Base-by-base conservation (phyloP, 53 echinoderm and acorn worm species). In the Antedon mediterranea region DNA sequence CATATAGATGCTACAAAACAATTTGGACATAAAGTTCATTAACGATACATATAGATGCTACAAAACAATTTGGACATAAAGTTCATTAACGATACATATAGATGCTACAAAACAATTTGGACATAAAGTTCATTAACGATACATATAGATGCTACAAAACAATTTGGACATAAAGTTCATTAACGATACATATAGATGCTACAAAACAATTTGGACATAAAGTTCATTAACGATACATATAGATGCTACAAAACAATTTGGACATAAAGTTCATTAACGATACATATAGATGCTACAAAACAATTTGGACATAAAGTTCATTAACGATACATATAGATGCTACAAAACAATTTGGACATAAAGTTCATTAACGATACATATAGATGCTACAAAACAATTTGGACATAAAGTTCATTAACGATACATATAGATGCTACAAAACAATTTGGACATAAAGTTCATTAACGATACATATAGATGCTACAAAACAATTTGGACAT, bases 121-220 rank as follows among this genome's bases (percentile, higher is more conserved):
- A n/a, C n/a, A n/a, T n/a, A n/a, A n/a, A n/a, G n/a, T n/a, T n/a
- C n/a, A n/a, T n/a, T 34, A 94, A 86, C 0, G 94, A 94, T n/a
- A 93, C 78, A 71, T 93, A 93, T 15, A 93, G 86, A 82, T 93
- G 93, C 93, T 93, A 84, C 3, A 81, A 77, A n/a, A n/a, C n/a
- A n/a, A n/a, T n/a, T n/a, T n/a, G n/a, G n/a, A n/a, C n/a, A n/a
- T n/a, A n/a, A n/a, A n/a, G n/a, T n/a, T n/a, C n/a, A n/a, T n/a
- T 34, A 94, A 86, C 0, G 94, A 94, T n/a, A 93, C 78, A 71
- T 93, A 93, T 15, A 93, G 86, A 82, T 93, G 93, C 93, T 93
- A 84, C 3, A 81, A 77, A n/a, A n/a, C n/a, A n/a, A n/a, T n/a
- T n/a, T n/a, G n/a, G n/a, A n/a, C n/a, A n/a, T n/a, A n/a, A n/a